Base-by-base conservation (phyloP, 2,797 vertebrate species). In the Balearica regulorum region DNA sequence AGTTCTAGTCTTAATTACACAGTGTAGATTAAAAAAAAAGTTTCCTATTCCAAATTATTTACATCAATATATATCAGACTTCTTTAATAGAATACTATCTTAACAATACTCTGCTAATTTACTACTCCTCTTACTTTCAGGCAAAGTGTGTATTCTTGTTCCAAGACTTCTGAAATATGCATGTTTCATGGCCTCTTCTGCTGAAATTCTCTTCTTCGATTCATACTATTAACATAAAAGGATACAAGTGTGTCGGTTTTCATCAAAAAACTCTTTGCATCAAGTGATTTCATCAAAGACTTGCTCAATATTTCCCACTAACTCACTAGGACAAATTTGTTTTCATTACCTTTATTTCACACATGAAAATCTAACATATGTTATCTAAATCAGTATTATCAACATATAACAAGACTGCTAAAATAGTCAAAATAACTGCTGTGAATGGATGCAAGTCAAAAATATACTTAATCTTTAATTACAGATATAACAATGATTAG, bases 101-200 rank as follows among this genome's bases (percentile, higher is more conserved):
- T n/a, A 87, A 80, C 26, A 54, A 61, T 44, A 82, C 19, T 71
- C 53, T 26, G 61, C 44, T 92, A 55, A 35, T 89, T 89, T 71
- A 51, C 31, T 66, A 14, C 43, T 86, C 48, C 35, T 98, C 99
- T 99, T 98, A 99, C 99, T 99, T 98, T 99, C 99, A 70, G 98
- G 98, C 96, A 99, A 98, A 69, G 98, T 97, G 96, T 99, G 98
- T 92, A 99, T 97, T 94, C 98, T 98, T 96, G 98, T 98, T 92
- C 99, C 99, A 53, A 99, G 98, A 98, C 99, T 99, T 97, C 99
- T 98, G 98, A 99, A 99, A 97, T 99, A 99, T 2, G 98, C 98
- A 62, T 99, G 99, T 89, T 99, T 99, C 99, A 99, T 99, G 28
- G 99, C 99, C 84, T 99, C 99, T 41, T 99, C 99, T 58, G 99